A percentile compares a stretch with the other conserved stretches of the same genome.
phyloP scores from a whole-genome alignment of 2,113 vertebrate genomes.

The Oncorhynchus tshawytscha region DNA sequence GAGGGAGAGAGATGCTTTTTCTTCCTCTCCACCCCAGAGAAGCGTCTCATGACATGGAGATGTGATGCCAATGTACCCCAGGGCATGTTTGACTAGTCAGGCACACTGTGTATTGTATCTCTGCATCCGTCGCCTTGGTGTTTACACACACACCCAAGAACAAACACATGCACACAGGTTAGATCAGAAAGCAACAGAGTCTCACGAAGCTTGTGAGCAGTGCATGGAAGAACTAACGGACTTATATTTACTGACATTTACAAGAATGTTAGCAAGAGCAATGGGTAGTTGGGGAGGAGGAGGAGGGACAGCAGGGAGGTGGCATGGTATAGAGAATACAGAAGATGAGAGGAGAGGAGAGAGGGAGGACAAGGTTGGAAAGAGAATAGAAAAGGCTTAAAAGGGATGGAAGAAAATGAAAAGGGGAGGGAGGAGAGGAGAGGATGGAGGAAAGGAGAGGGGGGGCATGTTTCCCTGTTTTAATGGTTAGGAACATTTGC shows the following conservation, averaged over 20 bases:
- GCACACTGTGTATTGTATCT: background rate
- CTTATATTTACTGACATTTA: too few relatives aligned
- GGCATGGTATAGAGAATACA: background rate
- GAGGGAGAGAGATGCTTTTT: background rate
- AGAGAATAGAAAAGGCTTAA: background rate
- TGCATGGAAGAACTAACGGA: background rate
- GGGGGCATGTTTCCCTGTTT: background rate
- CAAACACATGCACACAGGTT: background rate
- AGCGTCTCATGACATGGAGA: background rate
- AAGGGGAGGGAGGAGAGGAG: too few relatives aligned
- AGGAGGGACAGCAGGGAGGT: background rate
- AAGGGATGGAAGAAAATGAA: background rate
- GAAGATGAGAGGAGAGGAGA: background rate
- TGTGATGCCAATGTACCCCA: background rate
- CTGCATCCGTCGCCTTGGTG: background rate
- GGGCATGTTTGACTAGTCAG: conserved; percentile 10
- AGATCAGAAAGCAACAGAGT: background rate
- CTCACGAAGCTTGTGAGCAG: background rate
- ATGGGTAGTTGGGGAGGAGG: background rate
- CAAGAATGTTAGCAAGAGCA: background rate
- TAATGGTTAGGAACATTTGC: background rate
- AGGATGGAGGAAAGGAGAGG: too few relatives aligned
- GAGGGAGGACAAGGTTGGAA: background rate
- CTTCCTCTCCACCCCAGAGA: background rate
- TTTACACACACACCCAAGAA: background rate